A percentile compares a stretch with the other conserved stretches of the same genome.
phyloP scores from a whole-genome alignment of 2,888 invertebrate species.

The Mesoligia furuncula region DNA sequence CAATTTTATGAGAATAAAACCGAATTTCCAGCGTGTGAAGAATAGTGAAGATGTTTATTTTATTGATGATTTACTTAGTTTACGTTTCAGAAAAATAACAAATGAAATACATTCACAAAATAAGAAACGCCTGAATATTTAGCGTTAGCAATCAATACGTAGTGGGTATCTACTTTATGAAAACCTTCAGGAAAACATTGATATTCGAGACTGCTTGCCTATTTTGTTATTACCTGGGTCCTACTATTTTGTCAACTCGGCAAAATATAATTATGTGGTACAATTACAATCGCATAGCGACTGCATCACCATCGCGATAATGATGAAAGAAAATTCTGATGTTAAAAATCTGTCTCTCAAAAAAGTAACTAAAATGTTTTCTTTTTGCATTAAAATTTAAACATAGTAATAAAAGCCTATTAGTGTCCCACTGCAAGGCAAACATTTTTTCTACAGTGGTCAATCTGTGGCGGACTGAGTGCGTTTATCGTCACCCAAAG shows the following conservation, averaged over 20 bases:
- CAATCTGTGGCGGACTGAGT: too few species aligned
- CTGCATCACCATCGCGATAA: neutral
- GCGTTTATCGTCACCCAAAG: neutral
- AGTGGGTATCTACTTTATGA: neutral
- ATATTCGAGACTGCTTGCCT: neutral
- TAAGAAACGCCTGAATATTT: conserved; percentile 17
- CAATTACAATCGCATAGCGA: neutral
- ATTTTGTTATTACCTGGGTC: neutral
- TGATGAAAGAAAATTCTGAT: too few species aligned
- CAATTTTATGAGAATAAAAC: neutral
- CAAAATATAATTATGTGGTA: neutral
- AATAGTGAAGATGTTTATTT: neutral
- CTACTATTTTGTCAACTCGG: neutral
- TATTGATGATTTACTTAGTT: neutral
- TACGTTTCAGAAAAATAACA: neutral
- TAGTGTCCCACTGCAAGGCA: too few species aligned
- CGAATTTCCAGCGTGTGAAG: neutral
- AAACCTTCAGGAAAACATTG: neutral
- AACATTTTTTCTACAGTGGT: too few species aligned
- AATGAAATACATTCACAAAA: neutral
- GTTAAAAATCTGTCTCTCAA: neutral
- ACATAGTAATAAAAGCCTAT: neutral
- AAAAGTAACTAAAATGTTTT: neutral
- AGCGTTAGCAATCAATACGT: conserved; percentile 24
- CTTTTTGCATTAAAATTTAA: neutral